A percentile compares a stretch with the other conserved stretches of the same genome.
Evolutionary conservation across 2,113 vertebrate genomes (phyloP).

Genomic region (Hippocampus mohnikei): DNA sequence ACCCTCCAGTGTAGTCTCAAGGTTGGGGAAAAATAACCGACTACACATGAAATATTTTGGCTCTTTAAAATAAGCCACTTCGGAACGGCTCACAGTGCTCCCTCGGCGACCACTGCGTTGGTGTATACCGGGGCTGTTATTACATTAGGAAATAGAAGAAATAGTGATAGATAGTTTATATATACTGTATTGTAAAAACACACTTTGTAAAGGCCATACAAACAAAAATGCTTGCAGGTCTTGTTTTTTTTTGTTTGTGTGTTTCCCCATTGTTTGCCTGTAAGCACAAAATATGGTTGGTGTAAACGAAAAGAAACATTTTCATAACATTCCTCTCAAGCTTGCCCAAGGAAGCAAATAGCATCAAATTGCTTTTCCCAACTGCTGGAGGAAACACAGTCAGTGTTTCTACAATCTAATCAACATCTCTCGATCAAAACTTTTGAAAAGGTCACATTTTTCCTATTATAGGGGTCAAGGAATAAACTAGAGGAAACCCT

Average conservation of each 20-base stretch:
- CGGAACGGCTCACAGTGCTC: background rate
- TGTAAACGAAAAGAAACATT: slow-evolving; percentile 66
- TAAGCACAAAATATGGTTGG: slow-evolving; percentile 61
- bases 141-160: slow-evolving; percentile 19
- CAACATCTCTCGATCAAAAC: slow-evolving; percentile 65
- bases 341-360: slow-evolving; percentile 60
- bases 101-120: background rate
- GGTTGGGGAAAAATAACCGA: slow-evolving; percentile 24
- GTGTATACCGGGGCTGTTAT: slow-evolving; percentile 6
- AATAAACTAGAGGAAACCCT: slow-evolving; percentile 37
- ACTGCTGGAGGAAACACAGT: slow-evolving; percentile 56
- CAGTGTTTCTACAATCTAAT: slow-evolving; percentile 62
- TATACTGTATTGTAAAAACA: background rate
- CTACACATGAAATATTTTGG: background rate
- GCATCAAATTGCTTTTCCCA: slow-evolving; percentile 63
- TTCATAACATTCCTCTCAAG: slow-evolving; percentile 63
- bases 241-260: slow-evolving; percentile 37
- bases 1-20: slow-evolving; percentile 24
- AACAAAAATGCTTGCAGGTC: slow-evolving; percentile 41
- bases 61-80: background rate
- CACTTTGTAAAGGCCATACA: slow-evolving; percentile 29
- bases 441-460: slow-evolving; percentile 53
- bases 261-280: slow-evolving; percentile 45
- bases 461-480: slow-evolving; percentile 55
- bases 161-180: slow-evolving; percentile 13